Conservation (phyloP, 2,113 vertebrate genomes). For the Calidris pugnax region DNA sequence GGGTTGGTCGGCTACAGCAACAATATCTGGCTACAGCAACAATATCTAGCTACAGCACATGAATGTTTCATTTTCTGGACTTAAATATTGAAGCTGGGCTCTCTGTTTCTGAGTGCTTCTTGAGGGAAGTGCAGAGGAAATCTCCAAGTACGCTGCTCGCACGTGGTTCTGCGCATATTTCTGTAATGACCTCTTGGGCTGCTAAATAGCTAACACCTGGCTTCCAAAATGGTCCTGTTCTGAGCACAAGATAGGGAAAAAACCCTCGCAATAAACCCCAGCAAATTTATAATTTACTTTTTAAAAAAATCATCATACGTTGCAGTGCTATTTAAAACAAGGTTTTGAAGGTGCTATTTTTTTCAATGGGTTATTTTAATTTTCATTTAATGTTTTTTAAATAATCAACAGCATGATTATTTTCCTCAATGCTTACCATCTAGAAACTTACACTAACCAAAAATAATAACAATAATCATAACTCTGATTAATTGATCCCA, state of each 20-base stretch:
- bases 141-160: background rate
- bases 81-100: background rate
- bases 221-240: background rate
- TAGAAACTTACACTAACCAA: background rate
- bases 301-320: accelerated
- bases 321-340: background rate
- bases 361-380: background rate
- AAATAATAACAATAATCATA: background rate
- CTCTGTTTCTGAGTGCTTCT: background rate
- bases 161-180: background rate
- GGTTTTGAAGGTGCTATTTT: background rate
- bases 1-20: background rate
- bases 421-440: background rate
- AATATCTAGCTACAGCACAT: background rate
- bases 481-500: background rate
- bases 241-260: accelerated
- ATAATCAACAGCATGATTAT: accelerated
- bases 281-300: background rate
- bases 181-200: background rate
- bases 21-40: background rate
- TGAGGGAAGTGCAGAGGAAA: background rate
- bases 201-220: background rate
- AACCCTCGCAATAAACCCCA: background rate
- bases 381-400: background rate
- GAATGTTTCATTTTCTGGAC: background rate